Base-by-base conservation (phyloP, 2,797 vertebrate genomes). In the Sebastes itinus region DNA sequence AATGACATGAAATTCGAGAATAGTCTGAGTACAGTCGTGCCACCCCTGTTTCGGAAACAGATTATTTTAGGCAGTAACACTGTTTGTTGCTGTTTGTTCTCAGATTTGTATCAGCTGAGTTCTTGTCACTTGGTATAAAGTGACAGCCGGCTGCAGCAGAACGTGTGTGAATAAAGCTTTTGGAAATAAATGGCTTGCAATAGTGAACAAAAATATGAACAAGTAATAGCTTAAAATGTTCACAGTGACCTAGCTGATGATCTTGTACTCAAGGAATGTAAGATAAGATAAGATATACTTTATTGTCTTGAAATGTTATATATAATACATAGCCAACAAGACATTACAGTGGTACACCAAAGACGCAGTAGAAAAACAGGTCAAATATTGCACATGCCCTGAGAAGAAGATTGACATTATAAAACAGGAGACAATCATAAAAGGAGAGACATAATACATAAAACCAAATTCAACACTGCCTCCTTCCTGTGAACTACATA, bases 11-110 rank as follows among this genome's bases (percentile, higher is more conserved):
- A 55, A 65, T 38, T 71, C 1, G 8, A 86, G 61, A 27, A 61
- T 46, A 20, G 62, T 72, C 56, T 25, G 16, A 78, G 46, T 9
- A 71, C 27, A 63, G 13, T 32, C 23, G 65, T 60, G 14, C 61
- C 68, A 59, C 3, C 16, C 4, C 32, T 87, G 78, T 84, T 87
- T 72, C 28, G 74, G 55, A 87, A 87, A 82, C 66, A 59, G 63
- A 72, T 59, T 27, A 77, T 64, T 77, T 38, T 33, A 58, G 20
- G 30, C 38, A 59, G 5, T 16, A 73, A 65, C 38, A 38, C 38
- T 35, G 16, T 72, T 72, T 65, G 42, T 20, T 20, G 18, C 46
- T 20, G 46, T 59, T 54, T 73, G 12, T 75, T 78, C 58, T 56
- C 14, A 55, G 68, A 79, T 84, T 54, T 74, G n/a, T 54, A 73